A percentile compares a stretch with the other conserved stretches of the same genome.
Evolutionary conservation across 2,888 invertebrate species (phyloP).

Genomic region (Chrysomela aeneicollis): DNA sequence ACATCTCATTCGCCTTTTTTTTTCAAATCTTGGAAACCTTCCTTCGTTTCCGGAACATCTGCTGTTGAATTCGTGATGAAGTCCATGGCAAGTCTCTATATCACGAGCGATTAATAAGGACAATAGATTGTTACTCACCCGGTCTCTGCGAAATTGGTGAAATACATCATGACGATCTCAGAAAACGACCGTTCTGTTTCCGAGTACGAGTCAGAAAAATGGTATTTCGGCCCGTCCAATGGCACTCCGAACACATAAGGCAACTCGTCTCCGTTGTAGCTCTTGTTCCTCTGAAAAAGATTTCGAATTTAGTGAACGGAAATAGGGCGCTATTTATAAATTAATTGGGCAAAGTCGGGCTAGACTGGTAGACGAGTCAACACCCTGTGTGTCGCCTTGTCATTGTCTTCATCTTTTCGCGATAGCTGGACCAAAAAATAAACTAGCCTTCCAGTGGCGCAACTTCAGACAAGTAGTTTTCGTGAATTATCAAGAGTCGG

Average conservation of each 20-base stretch:
- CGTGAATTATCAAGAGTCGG: no score
- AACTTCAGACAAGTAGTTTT: no score
- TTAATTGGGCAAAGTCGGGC: slow-evolving; percentile 14
- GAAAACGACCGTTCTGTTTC: slow-evolving; percentile 81
- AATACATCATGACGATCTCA: slow-evolving; percentile 86
- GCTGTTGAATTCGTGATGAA: no score
- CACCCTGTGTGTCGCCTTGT: slow-evolving; percentile 14
- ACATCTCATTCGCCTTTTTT: no score
- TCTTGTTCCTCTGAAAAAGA: slow-evolving; percentile 71
- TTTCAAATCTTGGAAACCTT: no score
- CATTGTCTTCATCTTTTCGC: neutral
- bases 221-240: slow-evolving; percentile 70
- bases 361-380: slow-evolving; percentile 10
- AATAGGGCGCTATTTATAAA: slow-evolving; percentile 47
- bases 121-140: slow-evolving; percentile 73
- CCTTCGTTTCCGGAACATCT: no score
- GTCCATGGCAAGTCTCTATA: no score
- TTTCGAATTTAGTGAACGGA: slow-evolving; percentile 36
- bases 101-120: no score
- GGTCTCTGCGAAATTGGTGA: slow-evolving; percentile 89
- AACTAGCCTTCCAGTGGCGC: no score
- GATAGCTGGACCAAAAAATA: no score
- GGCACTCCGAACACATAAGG: slow-evolving; percentile 90
- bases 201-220: slow-evolving; percentile 77
- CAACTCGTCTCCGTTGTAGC: slow-evolving; percentile 85